These are phyloP conservation scores for Slavum lentiscoides DNA, from an alignment of 2,888 invertebrate genomes.

Conservation along the genomic window DNA sequence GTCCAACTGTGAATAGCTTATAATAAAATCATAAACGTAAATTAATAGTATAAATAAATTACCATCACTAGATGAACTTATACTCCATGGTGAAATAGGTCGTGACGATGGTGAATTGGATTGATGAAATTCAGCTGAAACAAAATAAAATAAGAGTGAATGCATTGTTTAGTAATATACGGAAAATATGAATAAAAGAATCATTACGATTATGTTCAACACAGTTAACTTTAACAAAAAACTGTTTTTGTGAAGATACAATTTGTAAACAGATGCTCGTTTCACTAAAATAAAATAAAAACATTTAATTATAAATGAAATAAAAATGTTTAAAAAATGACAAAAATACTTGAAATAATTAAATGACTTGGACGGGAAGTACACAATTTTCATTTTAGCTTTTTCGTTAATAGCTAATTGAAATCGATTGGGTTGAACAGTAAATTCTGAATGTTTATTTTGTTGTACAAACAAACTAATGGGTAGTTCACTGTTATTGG, in stretches of 20 bases:
- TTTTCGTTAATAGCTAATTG: constrained; percentile 34
- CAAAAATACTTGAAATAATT: constrained; percentile 20
- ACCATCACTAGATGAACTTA: constrained; percentile 45
- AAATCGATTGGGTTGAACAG: constrained; percentile 30
- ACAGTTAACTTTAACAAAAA: constrained; percentile 28
- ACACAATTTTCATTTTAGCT: constrained; percentile 12
- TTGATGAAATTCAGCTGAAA: constrained; percentile 31
- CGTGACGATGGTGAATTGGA: constrained; percentile 11
- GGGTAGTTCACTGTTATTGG: constrained; percentile 26
- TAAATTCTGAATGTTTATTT: constrained; percentile 24
- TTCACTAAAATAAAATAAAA: constrained; percentile 31
- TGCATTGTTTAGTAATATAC: neutral
- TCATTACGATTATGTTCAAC: constrained; percentile 27
- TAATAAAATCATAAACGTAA: neutral
- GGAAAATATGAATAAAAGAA: neutral
- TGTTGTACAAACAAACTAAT: constrained; percentile 21
- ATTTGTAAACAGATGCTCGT: constrained; percentile 36
- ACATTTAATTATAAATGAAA: neutral
- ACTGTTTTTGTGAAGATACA: constrained; percentile 36
- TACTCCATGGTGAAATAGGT: constrained; percentile 48
- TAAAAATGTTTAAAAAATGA: neutral
- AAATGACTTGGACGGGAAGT: neutral
- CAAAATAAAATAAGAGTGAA: neutral
- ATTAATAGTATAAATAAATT: constrained; percentile 15
- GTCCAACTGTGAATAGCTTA: constrained; percentile 43